Base-by-base conservation (phyloP, 2,113 vertebrate species). In the Arothron firmamentum region DNA sequence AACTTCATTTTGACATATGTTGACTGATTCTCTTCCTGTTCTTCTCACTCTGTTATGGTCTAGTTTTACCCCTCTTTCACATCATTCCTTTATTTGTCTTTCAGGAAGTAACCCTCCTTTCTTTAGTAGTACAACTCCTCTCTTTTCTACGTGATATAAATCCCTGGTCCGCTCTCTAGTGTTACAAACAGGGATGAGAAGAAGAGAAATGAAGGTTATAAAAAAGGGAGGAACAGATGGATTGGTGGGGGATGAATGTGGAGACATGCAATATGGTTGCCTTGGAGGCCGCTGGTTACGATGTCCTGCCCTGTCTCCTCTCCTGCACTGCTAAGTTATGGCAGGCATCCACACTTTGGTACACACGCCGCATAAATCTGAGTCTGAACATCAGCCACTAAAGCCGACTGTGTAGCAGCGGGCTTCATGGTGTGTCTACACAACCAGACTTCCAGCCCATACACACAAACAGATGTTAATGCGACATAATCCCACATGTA, bases 1-100 rank as follows among this genome's bases (percentile, higher is more conserved):
- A 75, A 70, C 68, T 77, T 83, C 79, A 80, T 72, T 75, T 75
- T 86, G 85, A 88, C 81, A 83, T 79, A 83, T 79, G 81, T 65
- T 82, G 61, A 52, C 57, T 69, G 69, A 74, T 70, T 80, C 75
- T 65, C 66, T 56, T 60, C 56, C 75, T 73, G 45, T 78, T 58
- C 71, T 49, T 78, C 72, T 56, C 65, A 80, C 63, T 81, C 67
- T 55, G 43, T 61, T 56, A 73, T 38, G 23, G 61, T 73, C 72
- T 56, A 57, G 60, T 73, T 72, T 51, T 56, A 38, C 56, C 52
- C 56, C 56, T 52, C 50, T 20, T 54, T 52, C 21, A 8, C 17
- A 13, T 25, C 51, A 20, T 47, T 20, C 49, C 45, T 47, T 5
- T 47, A 16, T 16, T 47, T 47, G 15, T 47, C 45, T 47, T 47